Evolutionary conservation across 2,888 invertebrate species (phyloP).

Genomic region (Clunio marinus): DNA sequence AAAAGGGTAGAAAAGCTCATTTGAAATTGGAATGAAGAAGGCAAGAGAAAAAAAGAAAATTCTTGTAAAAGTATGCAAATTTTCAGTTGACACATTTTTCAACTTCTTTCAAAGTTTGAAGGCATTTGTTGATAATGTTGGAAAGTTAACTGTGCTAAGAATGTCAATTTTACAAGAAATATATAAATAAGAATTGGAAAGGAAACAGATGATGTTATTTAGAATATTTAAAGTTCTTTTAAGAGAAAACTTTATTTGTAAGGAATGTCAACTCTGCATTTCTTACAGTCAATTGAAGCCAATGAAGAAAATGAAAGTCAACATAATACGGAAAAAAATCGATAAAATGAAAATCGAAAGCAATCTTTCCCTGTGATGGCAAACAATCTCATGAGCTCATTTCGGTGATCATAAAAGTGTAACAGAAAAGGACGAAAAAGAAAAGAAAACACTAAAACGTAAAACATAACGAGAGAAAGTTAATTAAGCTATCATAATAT

Average conservation of each 20-base stretch:
- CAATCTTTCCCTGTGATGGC: background rate
- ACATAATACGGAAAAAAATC: background rate
- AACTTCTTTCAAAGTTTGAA: slow-evolving; percentile 22
- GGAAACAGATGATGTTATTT: slow-evolving; percentile 25
- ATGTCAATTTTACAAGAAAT: slow-evolving; percentile 19
- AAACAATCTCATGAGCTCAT: background rate
- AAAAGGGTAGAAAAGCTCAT: background rate
- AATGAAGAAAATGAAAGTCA: too few relatives aligned
- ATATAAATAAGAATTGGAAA: too few relatives aligned
- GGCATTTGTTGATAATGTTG: slow-evolving; percentile 8
- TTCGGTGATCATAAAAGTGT: background rate
- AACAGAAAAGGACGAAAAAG: background rate
- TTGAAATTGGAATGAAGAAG: background rate
- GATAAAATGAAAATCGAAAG: background rate
- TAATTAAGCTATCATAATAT: slow-evolving; percentile 18
- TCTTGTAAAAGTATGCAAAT: slow-evolving; percentile 32
- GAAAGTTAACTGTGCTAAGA: slow-evolving; percentile 21
- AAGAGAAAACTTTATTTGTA: background rate
- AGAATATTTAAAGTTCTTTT: background rate
- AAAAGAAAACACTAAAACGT: background rate
- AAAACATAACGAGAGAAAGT: slow-evolving; percentile 11
- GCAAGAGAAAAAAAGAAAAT: background rate
- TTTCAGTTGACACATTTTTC: slow-evolving; percentile 32
- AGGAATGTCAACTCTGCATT: background rate
- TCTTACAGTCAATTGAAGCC: too few relatives aligned